These are phyloP conservation scores for Tiphia femorata DNA, from an alignment of 2,888 invertebrate species.

Conservation along the genomic window DNA sequence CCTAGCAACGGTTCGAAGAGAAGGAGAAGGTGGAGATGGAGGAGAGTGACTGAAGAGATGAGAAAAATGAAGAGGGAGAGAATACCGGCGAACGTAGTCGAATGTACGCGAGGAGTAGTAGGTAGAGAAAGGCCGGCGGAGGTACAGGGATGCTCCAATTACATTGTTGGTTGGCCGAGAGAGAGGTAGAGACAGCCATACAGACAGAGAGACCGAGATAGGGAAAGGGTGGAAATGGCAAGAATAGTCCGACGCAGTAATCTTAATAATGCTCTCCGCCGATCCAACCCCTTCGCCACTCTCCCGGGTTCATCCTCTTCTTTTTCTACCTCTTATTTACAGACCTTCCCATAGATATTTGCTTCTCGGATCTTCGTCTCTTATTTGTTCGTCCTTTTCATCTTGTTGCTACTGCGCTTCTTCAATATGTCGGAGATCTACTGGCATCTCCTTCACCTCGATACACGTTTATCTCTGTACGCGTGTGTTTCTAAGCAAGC, in stretches of 20 bases:
- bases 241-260: conserved; percentile 27
- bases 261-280: conserved; percentile 46
- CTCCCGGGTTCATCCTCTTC: neutral
- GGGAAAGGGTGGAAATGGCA: conserved; percentile 20
- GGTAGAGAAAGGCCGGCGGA: conserved; percentile 6
- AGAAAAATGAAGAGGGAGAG: neutral
- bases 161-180: too few species aligned
- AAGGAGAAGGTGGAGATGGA: neutral
- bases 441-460: too few species aligned
- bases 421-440: conserved; percentile 8
- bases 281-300: conserved; percentile 17
- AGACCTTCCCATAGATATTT: conserved; percentile 16
- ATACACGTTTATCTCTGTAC: too few species aligned
- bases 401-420: conserved; percentile 11
- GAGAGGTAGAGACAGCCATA: conserved; percentile 8
- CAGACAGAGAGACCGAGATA: neutral
- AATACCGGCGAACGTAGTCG: too few species aligned
- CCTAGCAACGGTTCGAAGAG: neutral
- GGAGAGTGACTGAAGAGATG: neutral
- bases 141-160: conserved; percentile 21
- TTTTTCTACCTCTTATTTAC: conserved; percentile 1
- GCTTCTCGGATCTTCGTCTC: conserved; percentile 13
- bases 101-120: too few species aligned
- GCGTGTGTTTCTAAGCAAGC: too few species aligned
- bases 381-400: conserved; percentile 21